Percentiles rank a stretch among this genome's conserved stretches.
These are phyloP conservation scores for Rhinophrynus dorsalis DNA, from an alignment of 2,797 vertebrate species.

Conservation along the genomic window DNA sequence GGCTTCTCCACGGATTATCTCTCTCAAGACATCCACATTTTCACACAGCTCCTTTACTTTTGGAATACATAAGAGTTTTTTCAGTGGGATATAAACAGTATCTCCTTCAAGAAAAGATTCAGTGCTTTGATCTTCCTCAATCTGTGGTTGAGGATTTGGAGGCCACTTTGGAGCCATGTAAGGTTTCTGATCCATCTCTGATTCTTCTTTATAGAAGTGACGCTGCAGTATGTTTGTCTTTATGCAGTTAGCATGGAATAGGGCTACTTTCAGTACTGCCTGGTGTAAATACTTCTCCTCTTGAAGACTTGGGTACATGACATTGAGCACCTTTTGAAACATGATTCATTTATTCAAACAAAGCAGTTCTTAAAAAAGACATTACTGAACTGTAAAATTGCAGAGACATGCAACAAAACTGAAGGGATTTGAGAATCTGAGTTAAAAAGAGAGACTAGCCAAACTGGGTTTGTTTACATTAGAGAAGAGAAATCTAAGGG, in stretches of 20 bases:
- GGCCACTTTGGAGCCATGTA: not conserved
- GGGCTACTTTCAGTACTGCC: slow-evolving; percentile 76
- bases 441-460: no score
- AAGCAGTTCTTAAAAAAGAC: no score
- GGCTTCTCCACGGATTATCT: slow-evolving; percentile 67
- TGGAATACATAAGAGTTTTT: slow-evolving; percentile 71
- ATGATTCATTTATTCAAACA: slow-evolving; percentile 13
- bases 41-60: slow-evolving; percentile 74
- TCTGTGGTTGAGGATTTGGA: slow-evolving; percentile 13
- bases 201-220: slow-evolving; percentile 34
- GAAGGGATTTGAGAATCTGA: no score
- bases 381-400: no score
- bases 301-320: slow-evolving; percentile 84
- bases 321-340: slow-evolving; percentile 74
- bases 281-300: slow-evolving; percentile 80
- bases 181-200: not conserved
- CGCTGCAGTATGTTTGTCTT: slow-evolving; percentile 60
- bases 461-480: no score
- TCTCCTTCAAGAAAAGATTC: slow-evolving; percentile 59
- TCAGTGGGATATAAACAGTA: slow-evolving; percentile 75
- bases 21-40: slow-evolving; percentile 65
- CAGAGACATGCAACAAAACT: no score
- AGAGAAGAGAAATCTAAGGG: no score
- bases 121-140: slow-evolving; percentile 42
- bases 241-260: slow-evolving; percentile 70